Evolutionary conservation across 2,797 vertebrate genomes (phyloP).

Genomic region (Dipus sagitta): DNA sequence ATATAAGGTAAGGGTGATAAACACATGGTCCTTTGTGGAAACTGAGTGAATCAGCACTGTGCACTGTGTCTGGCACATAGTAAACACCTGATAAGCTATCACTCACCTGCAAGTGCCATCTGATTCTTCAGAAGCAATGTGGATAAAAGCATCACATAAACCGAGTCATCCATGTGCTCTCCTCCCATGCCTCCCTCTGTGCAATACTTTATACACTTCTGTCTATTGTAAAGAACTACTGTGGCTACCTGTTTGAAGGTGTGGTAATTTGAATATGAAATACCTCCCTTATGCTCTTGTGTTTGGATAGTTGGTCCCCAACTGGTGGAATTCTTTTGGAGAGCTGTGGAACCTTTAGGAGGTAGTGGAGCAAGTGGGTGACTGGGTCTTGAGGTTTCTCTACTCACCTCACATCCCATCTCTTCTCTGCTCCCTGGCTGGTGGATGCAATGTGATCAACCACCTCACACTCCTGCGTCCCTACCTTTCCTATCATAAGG

Average conservation of each 20-base stretch:
- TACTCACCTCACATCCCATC: neutral
- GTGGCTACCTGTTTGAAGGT: neutral
- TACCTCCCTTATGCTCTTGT: neutral
- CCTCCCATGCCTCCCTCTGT: neutral
- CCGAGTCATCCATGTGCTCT: neutral
- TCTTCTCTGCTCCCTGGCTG: neutral
- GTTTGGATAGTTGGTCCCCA: neutral
- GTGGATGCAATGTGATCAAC: neutral
- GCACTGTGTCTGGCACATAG: neutral
- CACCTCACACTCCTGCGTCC: neutral
- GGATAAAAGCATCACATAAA: accelerated
- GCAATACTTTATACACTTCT: neutral
- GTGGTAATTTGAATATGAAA: neutral
- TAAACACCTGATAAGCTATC: neutral
- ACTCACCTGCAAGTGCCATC: neutral
- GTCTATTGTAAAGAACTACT: neutral
- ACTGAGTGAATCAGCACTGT: neutral
- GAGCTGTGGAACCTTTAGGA: neutral
- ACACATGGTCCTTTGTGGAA: neutral
- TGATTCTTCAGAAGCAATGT: neutral
- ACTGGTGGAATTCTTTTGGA: no score
- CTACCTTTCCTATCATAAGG: neutral
- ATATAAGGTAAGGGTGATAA: neutral
- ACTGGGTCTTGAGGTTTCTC: neutral
- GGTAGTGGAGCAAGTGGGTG: neutral